phyloP scores from a whole-genome alignment of 2,888 invertebrate genomes.

The Lithophane socia region DNA sequence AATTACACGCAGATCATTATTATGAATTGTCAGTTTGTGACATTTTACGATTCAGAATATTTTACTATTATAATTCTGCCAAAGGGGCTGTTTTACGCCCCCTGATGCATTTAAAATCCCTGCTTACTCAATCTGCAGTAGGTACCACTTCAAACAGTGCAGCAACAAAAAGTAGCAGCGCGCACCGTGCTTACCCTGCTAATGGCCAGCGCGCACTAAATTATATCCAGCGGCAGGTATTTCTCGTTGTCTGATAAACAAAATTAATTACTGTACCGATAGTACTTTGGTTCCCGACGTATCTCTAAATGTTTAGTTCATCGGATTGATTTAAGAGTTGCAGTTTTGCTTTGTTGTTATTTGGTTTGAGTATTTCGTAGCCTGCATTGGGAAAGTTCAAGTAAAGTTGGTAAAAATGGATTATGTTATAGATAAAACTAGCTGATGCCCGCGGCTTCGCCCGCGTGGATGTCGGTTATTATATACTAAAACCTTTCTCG shows the following conservation, averaged over 20 bases:
- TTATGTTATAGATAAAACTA: neutral
- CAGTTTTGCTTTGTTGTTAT: slow-evolving; percentile 18
- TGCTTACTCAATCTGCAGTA: slow-evolving; percentile 14
- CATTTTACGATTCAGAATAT: too few relatives aligned
- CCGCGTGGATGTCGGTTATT: too few relatives aligned
- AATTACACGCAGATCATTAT: too few relatives aligned
- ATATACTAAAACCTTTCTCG: too few relatives aligned
- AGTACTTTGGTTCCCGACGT: slow-evolving; percentile 62
- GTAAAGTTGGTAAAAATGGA: too few relatives aligned
- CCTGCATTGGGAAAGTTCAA: too few relatives aligned
- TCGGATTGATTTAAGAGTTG: slow-evolving; percentile 45
- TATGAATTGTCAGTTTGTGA: too few relatives aligned
- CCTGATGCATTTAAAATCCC: neutral
- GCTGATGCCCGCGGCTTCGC: too few relatives aligned
- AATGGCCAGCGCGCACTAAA: slow-evolving; percentile 57
- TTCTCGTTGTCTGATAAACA: slow-evolving; percentile 67
- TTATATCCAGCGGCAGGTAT: slow-evolving; percentile 63
- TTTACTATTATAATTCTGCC: too few relatives aligned
- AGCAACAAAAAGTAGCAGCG: slow-evolving; percentile 39
- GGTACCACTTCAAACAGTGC: slow-evolving; percentile 33
- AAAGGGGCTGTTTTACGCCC: too few relatives aligned
- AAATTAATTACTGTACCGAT: slow-evolving; percentile 67
- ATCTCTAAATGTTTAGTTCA: slow-evolving; percentile 63
- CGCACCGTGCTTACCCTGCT: slow-evolving; percentile 16
- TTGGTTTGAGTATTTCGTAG: neutral